These are phyloP conservation scores for Cuculus canorus DNA, from an alignment of 2,797 vertebrate genomes.

Conservation along the genomic window DNA sequence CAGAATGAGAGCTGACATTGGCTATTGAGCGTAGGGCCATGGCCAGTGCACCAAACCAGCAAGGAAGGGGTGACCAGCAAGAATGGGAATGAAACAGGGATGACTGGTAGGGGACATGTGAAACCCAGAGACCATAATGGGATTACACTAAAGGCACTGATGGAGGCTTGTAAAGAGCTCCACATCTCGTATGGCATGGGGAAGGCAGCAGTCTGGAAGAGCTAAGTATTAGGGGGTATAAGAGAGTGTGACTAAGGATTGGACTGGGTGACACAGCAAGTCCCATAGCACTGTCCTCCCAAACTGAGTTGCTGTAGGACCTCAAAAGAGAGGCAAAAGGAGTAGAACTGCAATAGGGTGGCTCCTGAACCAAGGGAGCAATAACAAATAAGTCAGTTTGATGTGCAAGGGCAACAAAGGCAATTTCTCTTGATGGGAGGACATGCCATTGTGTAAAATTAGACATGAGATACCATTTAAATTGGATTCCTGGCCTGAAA, in stretches of 20 bases:
- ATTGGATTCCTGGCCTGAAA: slow-evolving; percentile 23
- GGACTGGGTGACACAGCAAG: neutral
- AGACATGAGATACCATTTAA: neutral
- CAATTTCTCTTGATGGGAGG: neutral
- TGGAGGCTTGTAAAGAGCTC: neutral
- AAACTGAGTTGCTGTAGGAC: neutral
- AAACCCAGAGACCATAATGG: neutral
- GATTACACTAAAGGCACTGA: neutral
- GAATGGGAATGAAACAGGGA: neutral
- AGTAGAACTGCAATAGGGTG: neutral
- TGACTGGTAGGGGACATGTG: neutral
- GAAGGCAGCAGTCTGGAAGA: neutral
- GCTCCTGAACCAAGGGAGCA: neutral
- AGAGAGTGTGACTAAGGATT: neutral
- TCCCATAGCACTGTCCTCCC: neutral
- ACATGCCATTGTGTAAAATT: neutral
- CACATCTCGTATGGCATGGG: neutral
- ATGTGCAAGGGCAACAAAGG: neutral
- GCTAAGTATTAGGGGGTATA: neutral
- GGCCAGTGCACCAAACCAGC: neutral
- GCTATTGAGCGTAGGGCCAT: fast-evolving
- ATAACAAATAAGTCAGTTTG: neutral
- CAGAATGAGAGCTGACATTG: neutral
- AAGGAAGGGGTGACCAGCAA: neutral
- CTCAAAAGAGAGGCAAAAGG: neutral